Evolutionary conservation across 2,888 invertebrate genomes (phyloP), one percentile per base, ranked within the genome.

Genomic region (Drosophila mettleri): DNA sequence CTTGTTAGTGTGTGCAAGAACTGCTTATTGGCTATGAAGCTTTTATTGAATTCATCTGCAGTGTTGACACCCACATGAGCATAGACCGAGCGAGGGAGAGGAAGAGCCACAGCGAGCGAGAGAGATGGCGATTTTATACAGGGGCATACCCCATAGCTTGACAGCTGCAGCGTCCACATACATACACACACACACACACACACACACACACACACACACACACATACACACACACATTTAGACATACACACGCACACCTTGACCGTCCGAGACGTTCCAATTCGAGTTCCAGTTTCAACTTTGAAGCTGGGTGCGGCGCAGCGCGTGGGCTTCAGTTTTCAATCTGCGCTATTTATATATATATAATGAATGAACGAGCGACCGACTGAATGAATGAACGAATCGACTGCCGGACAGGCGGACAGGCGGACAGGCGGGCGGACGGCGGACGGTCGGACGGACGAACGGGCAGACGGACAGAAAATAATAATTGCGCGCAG

Each of bases 401-500:
- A 31, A 36, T 24, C 22, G 36, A 41, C 38, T 18, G 53, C 38
- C 36, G 2, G 29, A 38, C 38, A n/a, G 20, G 27, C 45, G 64
- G n/a, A 43, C 43, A 9, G 45, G 29, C 39, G 41, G 63, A 45
- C 45, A 27, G 45, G 9, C 57, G 57, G 64, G 53, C 53, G 60
- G 45, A 12, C 53, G 31, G 10, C 27, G 27, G 43, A 20, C 57
- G 58, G 70, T 57, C 58, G 61, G 49, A 55, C 53, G 60, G 45
- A 12, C 53, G 64, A 3, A 41, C 41, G n/a, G 31, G 10, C 27
- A 16, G 43, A 20, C 57, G 58, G 70, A 60, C 58, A 63, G 49
- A 58, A 83, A 87, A 86, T 88, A 84, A 89, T 89, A 89, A 90
- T 89, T 90, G 87, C 78, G 87, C 78, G 78, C 82, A 74, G 78